Percentiles rank a stretch among this genome's conserved stretches.
phyloP scores from a whole-genome alignment of 1,140 invertebrate genomes.

The Drosophila athabasca region DNA sequence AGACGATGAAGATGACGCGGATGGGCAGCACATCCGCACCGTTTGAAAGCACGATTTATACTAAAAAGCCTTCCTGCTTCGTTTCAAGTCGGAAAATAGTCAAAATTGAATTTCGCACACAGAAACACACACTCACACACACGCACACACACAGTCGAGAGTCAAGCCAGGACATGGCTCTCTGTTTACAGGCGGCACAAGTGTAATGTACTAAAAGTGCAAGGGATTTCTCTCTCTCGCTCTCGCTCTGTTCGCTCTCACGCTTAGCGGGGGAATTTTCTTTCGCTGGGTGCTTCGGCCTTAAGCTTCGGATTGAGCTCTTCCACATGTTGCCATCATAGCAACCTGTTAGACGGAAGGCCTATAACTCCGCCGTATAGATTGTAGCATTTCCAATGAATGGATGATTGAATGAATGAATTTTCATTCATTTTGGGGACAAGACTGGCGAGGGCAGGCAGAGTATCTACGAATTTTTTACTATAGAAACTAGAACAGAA shows the following conservation, averaged over 20 bases:
- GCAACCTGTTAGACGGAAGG: constrained; percentile 43
- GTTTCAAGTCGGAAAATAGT: constrained; percentile 49
- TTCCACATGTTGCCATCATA: constrained; percentile 53
- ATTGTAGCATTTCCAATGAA: background rate
- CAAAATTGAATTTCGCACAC: constrained; percentile 68
- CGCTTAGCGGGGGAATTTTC: background rate
- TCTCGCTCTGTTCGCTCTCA: no score
- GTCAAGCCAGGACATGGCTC: constrained; percentile 54
- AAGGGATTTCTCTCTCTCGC: constrained; percentile 1
- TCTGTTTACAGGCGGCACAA: constrained; percentile 75
- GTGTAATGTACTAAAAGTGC: constrained; percentile 56
- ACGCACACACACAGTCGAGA: background rate
- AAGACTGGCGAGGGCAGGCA: background rate
- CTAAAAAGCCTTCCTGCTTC: constrained; percentile 49
- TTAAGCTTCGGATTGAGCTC: background rate
- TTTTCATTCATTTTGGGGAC: background rate
- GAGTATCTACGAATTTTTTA: background rate
- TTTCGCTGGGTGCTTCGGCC: constrained; percentile 13
- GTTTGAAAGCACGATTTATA: constrained; percentile 81
- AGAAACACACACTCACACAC: constrained; percentile 5
- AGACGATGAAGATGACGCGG: constrained; percentile 33
- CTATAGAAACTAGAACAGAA: no score
- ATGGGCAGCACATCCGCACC: constrained; percentile 72
- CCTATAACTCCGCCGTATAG: background rate
- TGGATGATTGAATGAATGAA: constrained; percentile 11